Base-by-base conservation (phyloP, 1,140 invertebrate genomes). In the Ectropis grisescens region DNA sequence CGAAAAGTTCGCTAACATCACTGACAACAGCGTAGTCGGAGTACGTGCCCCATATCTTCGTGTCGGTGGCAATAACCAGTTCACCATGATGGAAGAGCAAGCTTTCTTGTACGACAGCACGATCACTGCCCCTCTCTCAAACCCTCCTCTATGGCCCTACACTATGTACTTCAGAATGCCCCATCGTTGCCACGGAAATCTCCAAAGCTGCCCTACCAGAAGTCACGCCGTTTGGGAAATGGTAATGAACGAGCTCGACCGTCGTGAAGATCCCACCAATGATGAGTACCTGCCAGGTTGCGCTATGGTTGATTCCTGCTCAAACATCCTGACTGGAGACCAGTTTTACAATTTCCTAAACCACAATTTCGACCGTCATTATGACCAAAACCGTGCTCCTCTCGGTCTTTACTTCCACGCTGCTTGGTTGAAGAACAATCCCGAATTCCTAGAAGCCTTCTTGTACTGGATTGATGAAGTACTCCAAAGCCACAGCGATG, bases 121-220 rank as follows among this genome's bases (percentile, higher is more conserved):
- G 9, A 97, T 98, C 61, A 97, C 95, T 0, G 94, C 95, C 8
- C 93, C 95, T 3, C 83, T 97, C 9, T 94, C 91, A 44, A 95
- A 97, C 57, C 94, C 93, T 9, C 95, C 95, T 11, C 87, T 98
- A 15, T 98, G 95, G 95, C 96, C 95, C 3, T 98, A 97, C 86
- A 98, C 95, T 40, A 93, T 98, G 89, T 97, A 97, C 85, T 98
- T 96, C 88, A 88, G 94, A 36, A 97, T 97, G 94, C 95, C 95
- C 0, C 95, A 96, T 62, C 88, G 92, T 34, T 97, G 95, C 62
- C 95, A 97, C 72, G 95, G 95, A 37, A 96, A 97, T 71, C 82
- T 94, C 14, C 95, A 97, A 72, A 94, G 91, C 58, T 97, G 95
- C 61, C 95, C 95, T 9, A 96, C 95, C 1, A 89, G 94, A 67